Evolutionary conservation across 1,140 invertebrate species (phyloP).

Genomic region (Brachionus rubens): DNA sequence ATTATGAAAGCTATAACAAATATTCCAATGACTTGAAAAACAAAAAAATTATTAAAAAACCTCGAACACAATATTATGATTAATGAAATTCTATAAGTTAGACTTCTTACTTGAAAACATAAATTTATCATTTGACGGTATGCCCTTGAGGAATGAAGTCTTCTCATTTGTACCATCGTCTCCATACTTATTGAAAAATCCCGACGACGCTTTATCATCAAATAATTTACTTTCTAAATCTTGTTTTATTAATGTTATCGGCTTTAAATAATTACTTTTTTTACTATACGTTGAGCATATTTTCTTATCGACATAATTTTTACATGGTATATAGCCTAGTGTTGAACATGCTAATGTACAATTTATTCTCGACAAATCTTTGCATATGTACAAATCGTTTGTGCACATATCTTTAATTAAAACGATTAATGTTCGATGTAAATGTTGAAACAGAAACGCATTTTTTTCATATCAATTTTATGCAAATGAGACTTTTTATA

Average conservation of each 20-base stretch:
- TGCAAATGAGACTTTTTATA: conserved; percentile 25
- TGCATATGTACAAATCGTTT: conserved; percentile 42
- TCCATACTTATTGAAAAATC: background rate
- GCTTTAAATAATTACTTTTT: conserved; percentile 39
- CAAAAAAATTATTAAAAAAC: background rate
- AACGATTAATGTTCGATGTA: background rate
- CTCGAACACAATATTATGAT: background rate
- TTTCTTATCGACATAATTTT: conserved; percentile 33
- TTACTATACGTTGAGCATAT: conserved; percentile 9
- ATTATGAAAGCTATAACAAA: conserved; percentile 2
- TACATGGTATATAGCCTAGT: conserved; percentile 43
- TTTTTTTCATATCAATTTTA: conserved; percentile 4
- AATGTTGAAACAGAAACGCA: conserved; percentile 22
- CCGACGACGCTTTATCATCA: conserved; percentile 27
- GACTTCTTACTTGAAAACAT: background rate
- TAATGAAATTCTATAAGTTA: background rate
- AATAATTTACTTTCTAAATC: background rate
- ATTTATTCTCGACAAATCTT: conserved; percentile 40
- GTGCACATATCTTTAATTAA: conserved; percentile 44
- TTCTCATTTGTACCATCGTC: background rate
- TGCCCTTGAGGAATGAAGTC: background rate
- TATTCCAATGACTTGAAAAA: background rate
- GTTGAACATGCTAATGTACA: conserved; percentile 40
- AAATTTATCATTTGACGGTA: conserved; percentile 15
- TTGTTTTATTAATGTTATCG: background rate